Evolutionary conservation across 2,113 vertebrate genomes (phyloP), one percentile per base, ranked within the genome.

Genomic region (Chlorodrepanis virens): DNA sequence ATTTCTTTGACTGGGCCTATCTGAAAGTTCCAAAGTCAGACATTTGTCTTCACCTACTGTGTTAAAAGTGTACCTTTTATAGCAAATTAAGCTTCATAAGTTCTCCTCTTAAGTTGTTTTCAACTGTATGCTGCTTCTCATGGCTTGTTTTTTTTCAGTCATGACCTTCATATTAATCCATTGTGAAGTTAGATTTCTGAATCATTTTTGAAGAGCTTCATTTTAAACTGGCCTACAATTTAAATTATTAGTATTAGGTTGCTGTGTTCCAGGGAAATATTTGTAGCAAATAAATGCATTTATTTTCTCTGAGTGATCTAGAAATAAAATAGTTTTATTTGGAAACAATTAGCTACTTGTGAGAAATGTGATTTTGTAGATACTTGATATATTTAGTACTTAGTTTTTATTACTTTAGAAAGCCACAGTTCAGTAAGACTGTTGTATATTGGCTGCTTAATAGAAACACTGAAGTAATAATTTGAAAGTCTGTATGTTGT

Each of bases 401-500:
- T 80, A 10, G 10, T 25, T 89, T 61, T 83, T 69, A 53, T 37
- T 79, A 40, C 28, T 37, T n/a, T 52, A 25, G 29, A 89, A 93
- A 82, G 23, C 22, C 21, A 35, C 29, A 15, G 11, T 68, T 78
- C 31, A 64, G 10, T 78, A 50, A 28, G 60, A 63, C 9, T 29
- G 0, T 24, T 85, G 12, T 25, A 12, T 63, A 28, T 64, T 84
- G 77, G 14, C 49, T 79, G 37, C 45, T 40, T 85, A 79, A 56
- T 76, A 70, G 65, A 75, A 63, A 31, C 23, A 27, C 9, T 56
- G 40, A 70, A 57, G 12, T 69, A 47, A 45, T 54, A n/a, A 65
- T 82, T 87, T 78, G 39, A 24, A 39, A 78, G 53, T 78, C 1
- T 0, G 9, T 56, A 37, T 0, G 0, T 1, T 3, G 23, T 54